A percentile compares a stretch with the other conserved stretches of the same genome.
Conservation (phyloP, 2,888 invertebrate species). For the Cheilosia vulpina region DNA sequence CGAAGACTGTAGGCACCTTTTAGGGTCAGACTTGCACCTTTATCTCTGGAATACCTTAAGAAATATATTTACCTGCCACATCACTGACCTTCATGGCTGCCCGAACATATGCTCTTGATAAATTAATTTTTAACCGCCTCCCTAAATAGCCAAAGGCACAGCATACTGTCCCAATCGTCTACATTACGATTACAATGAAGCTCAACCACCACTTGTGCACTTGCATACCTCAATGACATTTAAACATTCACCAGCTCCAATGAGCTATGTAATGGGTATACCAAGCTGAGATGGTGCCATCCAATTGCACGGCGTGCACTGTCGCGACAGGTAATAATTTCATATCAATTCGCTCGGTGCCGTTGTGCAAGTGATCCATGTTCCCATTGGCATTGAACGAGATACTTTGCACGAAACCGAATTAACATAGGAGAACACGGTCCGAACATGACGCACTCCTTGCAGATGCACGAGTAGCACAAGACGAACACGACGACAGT, state of each 20-base stretch:
- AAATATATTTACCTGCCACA: no score
- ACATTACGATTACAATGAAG: slow-evolving; percentile 38
- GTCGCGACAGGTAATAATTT: slow-evolving; percentile 75
- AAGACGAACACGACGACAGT: slow-evolving; percentile 22
- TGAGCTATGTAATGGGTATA: slow-evolving; percentile 61
- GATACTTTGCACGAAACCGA: slow-evolving; percentile 76
- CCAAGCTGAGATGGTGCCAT: slow-evolving; percentile 52
- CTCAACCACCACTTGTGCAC: slow-evolving; percentile 59
- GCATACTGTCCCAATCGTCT: not conserved
- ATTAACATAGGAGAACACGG: slow-evolving; percentile 75
- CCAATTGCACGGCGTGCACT: slow-evolving; percentile 65
- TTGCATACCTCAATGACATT: slow-evolving; percentile 47
- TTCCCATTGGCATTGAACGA: slow-evolving; percentile 76
- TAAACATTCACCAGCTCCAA: slow-evolving; percentile 67
- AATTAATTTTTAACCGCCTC: no score
- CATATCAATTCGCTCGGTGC: slow-evolving; percentile 74
- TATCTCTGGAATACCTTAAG: no score
- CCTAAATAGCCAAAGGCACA: no score
- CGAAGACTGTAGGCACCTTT: no score
- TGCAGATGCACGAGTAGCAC: slow-evolving; percentile 68
- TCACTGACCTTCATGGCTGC: no score
- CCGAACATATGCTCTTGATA: no score
- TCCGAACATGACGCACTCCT: slow-evolving; percentile 74
- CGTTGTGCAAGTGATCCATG: slow-evolving; percentile 76
- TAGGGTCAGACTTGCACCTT: no score